A percentile compares a stretch with the other conserved stretches of the same genome.
Evolutionary conservation across 2,888 invertebrate genomes (phyloP).

Genomic region (Papilio elwesi): DNA sequence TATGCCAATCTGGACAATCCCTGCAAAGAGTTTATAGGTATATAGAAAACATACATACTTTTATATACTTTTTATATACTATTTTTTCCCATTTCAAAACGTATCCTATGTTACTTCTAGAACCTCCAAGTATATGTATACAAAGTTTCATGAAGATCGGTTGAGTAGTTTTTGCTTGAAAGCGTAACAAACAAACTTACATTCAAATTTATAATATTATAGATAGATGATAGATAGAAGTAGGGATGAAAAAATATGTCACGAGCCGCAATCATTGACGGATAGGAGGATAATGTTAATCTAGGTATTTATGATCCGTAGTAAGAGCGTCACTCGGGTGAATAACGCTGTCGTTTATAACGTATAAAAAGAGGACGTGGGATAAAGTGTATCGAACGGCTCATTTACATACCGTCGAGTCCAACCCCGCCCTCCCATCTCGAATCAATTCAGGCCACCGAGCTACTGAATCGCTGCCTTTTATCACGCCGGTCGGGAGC

Average conservation of each 20-base stretch:
- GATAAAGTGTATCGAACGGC: constrained; percentile 21
- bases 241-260: constrained; percentile 1
- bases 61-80: no score
- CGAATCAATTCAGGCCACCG: constrained; percentile 37
- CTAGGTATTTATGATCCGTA: constrained; percentile 10
- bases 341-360: constrained; percentile 10
- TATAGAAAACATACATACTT: no score
- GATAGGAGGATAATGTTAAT: constrained; percentile 4
- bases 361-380: constrained; percentile 23
- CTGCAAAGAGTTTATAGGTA: no score
- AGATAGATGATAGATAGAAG: no score
- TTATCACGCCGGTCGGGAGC: constrained; percentile 37
- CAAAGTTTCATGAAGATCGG: no score
- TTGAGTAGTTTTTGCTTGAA: background rate
- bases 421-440: constrained; percentile 31
- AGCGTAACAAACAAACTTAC: no score
- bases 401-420: constrained; percentile 30
- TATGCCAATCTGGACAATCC: no score
- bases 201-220: no score
- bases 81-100: no score
- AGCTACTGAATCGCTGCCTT: constrained; percentile 40
- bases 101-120: no score
- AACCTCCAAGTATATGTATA: no score
- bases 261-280: background rate
- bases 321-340: constrained; percentile 11